phyloP scores from a whole-genome alignment of 2,797 vertebrate genomes.

The Megaceryle alcyon region DNA sequence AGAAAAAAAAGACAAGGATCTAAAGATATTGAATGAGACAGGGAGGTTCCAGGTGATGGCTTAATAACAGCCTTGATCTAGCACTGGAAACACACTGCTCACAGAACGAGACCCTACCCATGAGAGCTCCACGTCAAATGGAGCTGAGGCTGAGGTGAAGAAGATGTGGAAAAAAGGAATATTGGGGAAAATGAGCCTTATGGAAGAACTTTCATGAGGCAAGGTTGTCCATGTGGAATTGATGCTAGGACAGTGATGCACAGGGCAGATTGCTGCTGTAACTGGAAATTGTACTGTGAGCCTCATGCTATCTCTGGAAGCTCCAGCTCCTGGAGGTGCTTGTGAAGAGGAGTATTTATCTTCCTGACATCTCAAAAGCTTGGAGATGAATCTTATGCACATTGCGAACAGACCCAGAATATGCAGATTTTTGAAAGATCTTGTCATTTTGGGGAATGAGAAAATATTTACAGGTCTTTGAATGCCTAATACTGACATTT shows the following conservation, averaged over 20 bases:
- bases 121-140: rapidly evolving
- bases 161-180: neutral
- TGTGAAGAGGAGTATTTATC: neutral
- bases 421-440: neutral
- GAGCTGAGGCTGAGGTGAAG: neutral
- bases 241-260: neutral
- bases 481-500: neutral
- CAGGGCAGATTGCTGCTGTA: rapidly evolving
- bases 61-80: neutral
- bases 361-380: neutral
- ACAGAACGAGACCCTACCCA: neutral
- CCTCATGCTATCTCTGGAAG: neutral
- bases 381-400: neutral
- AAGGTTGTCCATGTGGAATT: neutral
- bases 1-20: neutral
- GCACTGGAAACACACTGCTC: neutral
- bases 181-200: neutral
- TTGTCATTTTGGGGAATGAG: neutral
- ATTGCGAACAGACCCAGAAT: neutral
- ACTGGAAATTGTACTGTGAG: neutral
- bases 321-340: neutral
- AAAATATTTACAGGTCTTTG: neutral
- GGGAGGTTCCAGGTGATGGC: neutral
- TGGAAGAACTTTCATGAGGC: neutral
- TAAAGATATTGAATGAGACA: neutral